A percentile compares a stretch with the other conserved stretches of the same genome.
These are phyloP conservation scores for Tympanuchus pallidicinctus DNA, from an alignment of 2,113 vertebrate genomes.

Conservation along the genomic window DNA sequence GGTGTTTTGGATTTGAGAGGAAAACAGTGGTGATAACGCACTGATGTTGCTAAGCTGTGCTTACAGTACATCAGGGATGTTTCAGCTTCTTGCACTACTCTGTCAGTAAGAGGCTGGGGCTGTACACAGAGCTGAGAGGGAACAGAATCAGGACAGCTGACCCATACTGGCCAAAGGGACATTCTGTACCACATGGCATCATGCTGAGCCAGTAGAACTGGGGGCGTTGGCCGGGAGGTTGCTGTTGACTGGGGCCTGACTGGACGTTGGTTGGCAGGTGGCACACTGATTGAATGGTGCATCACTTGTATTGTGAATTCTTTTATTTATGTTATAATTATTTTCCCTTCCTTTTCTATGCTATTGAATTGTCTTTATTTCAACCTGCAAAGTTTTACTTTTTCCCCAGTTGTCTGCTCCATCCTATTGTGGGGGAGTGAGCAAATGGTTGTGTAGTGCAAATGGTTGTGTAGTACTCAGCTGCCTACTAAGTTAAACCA, in stretches of 20 bases:
- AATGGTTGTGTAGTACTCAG: background rate
- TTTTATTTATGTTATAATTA: background rate
- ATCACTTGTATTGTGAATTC: background rate
- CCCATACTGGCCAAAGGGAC: too few species aligned
- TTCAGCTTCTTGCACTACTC: too few species aligned
- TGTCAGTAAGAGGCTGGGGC: too few species aligned
- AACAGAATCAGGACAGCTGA: too few species aligned
- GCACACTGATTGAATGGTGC: background rate
- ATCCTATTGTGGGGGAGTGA: background rate
- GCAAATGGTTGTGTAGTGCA: background rate
- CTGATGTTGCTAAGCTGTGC: too few species aligned
- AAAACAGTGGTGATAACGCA: too few species aligned
- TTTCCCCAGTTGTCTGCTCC: background rate
- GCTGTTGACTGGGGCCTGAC: background rate
- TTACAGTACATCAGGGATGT: too few species aligned
- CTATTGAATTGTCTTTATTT: background rate
- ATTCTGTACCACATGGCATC: too few species aligned
- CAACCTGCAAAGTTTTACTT: background rate
- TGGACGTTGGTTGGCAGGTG: background rate
- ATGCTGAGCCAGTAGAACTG: too few species aligned
- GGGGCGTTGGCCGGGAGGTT: background rate
- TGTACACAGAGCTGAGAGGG: too few species aligned
- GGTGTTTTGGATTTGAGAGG: too few species aligned
- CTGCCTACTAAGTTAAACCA: background rate
- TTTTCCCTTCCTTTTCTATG: background rate